phyloP scores from a whole-genome alignment of 2,113 vertebrate genomes.

The Neogale vison region DNA sequence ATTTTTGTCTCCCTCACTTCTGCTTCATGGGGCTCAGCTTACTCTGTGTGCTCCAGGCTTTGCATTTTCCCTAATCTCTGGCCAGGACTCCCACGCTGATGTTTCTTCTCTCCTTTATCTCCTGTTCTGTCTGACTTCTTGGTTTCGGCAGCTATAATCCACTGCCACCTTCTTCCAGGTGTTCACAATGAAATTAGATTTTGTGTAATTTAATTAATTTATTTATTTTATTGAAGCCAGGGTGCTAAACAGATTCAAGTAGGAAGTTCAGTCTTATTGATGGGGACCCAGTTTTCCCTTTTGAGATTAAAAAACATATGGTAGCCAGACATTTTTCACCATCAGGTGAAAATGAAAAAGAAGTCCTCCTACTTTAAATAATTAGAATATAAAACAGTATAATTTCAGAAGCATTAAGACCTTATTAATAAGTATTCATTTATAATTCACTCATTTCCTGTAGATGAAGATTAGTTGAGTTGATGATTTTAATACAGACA shows the following conservation, averaged over 20 bases:
- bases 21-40: rapidly evolving
- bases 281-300: neutral
- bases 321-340: neutral
- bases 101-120: neutral
- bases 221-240: neutral
- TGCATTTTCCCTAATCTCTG: neutral
- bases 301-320: neutral
- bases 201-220: neutral
- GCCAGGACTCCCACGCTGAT: rapidly evolving
- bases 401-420: constrained; percentile 36
- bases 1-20: neutral
- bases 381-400: neutral
- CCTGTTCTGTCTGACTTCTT: neutral
- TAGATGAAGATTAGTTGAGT: neutral
- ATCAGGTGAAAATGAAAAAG: neutral
- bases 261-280: neutral
- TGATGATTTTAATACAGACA: constrained; percentile 37
- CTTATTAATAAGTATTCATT: constrained; percentile 54
- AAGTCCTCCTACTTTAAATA: constrained; percentile 9
- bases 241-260: neutral
- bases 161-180: neutral
- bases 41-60: neutral
- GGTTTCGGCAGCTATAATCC: neutral
- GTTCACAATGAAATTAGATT: neutral
- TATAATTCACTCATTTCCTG: constrained; percentile 17